phyloP scores from a whole-genome alignment of 1,140 invertebrate species.

The Neotoxoptera formosana region DNA sequence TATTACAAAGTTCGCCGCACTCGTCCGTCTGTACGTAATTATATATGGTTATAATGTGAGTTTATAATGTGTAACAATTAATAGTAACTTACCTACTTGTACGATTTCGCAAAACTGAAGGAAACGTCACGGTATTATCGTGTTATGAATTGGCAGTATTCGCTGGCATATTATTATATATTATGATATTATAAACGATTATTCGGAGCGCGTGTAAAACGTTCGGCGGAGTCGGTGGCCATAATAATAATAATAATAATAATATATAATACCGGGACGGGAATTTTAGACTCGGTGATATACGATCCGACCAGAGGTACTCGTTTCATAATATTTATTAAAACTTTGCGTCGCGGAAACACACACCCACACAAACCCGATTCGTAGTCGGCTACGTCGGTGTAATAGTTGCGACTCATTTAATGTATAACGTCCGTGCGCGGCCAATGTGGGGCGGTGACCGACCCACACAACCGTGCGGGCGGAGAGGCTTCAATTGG shows the following conservation, averaged over 20 bases:
- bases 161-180: rapidly evolving
- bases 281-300: not conserved
- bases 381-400: not conserved
- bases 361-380: no score
- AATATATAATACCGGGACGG: no score
- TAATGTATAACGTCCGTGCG: not conserved
- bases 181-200: not conserved
- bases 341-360: not conserved
- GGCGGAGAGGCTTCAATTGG: not conserved
- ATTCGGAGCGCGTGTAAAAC: not conserved
- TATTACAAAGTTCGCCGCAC: no score
- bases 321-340: constrained; percentile 1
- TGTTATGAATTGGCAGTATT: not conserved
- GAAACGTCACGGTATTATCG: not conserved
- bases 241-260: no score
- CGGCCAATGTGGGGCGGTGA: not conserved
- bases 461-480: no score
- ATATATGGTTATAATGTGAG: no score
- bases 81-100: not conserved
- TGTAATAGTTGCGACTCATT: constrained; percentile 18
- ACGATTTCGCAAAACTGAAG: not conserved
- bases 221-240: not conserved
- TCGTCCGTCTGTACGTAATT: no score
- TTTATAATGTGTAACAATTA: not conserved
- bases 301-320: not conserved